Conservation (phyloP, 2,797 vertebrate genomes). For the Gouania willdenowi region DNA sequence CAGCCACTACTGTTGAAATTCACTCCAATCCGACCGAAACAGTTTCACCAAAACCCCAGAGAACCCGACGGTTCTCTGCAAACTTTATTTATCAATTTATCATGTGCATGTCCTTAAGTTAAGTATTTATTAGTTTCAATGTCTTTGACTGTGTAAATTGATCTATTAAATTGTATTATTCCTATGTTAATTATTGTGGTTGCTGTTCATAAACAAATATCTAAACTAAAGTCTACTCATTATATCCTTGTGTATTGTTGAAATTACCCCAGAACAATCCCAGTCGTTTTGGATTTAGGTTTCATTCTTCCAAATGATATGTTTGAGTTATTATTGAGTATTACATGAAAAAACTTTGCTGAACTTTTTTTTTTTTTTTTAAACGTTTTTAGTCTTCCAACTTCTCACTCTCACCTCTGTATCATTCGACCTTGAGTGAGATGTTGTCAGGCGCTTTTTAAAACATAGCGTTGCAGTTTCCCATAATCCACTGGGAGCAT, state of each 20-base stretch:
- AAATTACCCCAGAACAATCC: conserved; percentile 33
- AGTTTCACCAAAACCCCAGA: no score
- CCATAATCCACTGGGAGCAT: conserved; percentile 70
- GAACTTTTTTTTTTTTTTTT: no score
- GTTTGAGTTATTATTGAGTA: conserved; percentile 35
- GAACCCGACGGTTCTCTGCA: no score
- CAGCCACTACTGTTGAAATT: no score
- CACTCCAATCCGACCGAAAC: no score
- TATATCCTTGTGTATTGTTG: conserved; percentile 26
- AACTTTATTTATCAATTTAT: no score
- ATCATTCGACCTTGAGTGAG: conserved; percentile 79
- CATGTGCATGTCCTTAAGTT: no score
- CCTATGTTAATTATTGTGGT: no score
- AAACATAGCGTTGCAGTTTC: conserved; percentile 76
- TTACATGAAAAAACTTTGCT: conserved; percentile 64
- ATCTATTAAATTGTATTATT: no score
- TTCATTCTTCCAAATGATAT: conserved; percentile 34
- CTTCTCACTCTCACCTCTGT: conserved; percentile 58
- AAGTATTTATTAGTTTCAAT: no score
- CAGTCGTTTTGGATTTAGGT: conserved; percentile 15
- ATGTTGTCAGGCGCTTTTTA: conserved; percentile 73
- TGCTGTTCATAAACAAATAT: conserved; percentile 1
- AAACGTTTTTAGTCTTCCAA: no score
- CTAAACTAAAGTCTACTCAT: background rate
- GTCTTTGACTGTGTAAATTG: no score